Evolutionary conservation across 1,140 invertebrate genomes (phyloP).

Genomic region (Plutomurus gul): DNA sequence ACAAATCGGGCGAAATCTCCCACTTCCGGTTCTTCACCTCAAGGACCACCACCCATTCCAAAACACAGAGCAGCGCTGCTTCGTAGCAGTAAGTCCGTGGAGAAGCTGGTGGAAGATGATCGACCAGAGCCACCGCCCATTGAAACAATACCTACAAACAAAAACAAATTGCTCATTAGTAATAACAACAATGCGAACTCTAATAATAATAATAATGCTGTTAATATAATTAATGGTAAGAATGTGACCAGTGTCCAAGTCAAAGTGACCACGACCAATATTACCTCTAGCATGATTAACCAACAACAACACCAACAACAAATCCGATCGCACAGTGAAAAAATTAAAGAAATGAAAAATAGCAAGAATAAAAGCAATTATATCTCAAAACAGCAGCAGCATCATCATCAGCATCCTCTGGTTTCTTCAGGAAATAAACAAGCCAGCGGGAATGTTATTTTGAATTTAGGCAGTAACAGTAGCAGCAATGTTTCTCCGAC

Average conservation of each 20-base stretch:
- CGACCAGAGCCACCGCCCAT: constrained; percentile 84
- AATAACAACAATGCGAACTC: constrained; percentile 55
- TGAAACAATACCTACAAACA: constrained; percentile 80
- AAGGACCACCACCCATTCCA: constrained; percentile 48
- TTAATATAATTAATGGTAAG: constrained; percentile 57
- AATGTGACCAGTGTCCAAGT: constrained; percentile 62
- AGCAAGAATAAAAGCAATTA: background rate
- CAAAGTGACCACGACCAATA: background rate
- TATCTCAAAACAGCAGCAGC: background rate
- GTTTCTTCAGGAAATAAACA: constrained; percentile 24
- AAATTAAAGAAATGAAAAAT: constrained; percentile 8
- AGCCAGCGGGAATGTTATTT: background rate
- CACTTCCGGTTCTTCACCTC: constrained; percentile 11
- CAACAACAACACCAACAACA: background rate
- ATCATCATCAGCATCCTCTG: constrained; percentile 15
- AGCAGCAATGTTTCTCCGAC: constrained; percentile 2
- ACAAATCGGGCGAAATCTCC: constrained; percentile 37
- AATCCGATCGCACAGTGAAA: background rate
- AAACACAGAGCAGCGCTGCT: constrained; percentile 17
- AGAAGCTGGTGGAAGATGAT: constrained; percentile 57
- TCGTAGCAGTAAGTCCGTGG: background rate
- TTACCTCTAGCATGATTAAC: background rate
- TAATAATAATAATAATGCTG: background rate
- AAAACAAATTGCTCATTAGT: constrained; percentile 63
- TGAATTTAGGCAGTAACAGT: background rate